Base-by-base conservation (phyloP, 2,888 invertebrate species). In the Lepetodrilus schrolli region DNA sequence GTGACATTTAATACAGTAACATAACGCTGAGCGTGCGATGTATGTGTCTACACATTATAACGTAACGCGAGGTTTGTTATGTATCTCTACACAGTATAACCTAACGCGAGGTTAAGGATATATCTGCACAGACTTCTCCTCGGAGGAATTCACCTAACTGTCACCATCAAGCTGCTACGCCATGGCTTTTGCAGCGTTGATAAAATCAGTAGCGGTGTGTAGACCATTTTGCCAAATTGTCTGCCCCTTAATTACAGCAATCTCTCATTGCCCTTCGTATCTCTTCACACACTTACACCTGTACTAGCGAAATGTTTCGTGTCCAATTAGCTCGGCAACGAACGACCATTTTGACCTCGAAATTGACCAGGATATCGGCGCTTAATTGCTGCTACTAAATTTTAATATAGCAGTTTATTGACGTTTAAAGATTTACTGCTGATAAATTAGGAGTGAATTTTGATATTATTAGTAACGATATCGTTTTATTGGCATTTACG, bases 161-260 rank as follows among this genome's bases (percentile, higher is more conserved):
- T n/a, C n/a, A n/a, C n/a, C n/a, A n/a, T n/a, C n/a, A n/a, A n/a
- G n/a, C n/a, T n/a, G n/a, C n/a, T n/a, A n/a, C n/a, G n/a, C n/a
- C n/a, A n/a, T n/a, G n/a, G n/a, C n/a, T n/a, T n/a, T n/a, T n/a
- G n/a, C n/a, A n/a, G n/a, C n/a, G n/a, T n/a, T n/a, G n/a, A n/a
- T n/a, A n/a, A n/a, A n/a, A n/a, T n/a, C n/a, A n/a, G n/a, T n/a
- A n/a, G n/a, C n/a, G n/a, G n/a, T n/a, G n/a, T n/a, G n/a, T n/a
- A 58, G 58, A 58, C 34, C 58, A 58, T 58, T 58, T 58, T 34
- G 58, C 58, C 58, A 58, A 58, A 58, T 58, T 34, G 58, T 58
- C 58, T 58, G 34, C 30, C 58, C 58, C 34, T 58, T 34, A 58
- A 58, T 58, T 58, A 58, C 58, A 58, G 58, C 58, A 26, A 30